A percentile compares a stretch with the other conserved stretches of the same genome.
Conservation (phyloP, 2,888 invertebrate genomes). For the Cheiracanthium punctorium region DNA sequence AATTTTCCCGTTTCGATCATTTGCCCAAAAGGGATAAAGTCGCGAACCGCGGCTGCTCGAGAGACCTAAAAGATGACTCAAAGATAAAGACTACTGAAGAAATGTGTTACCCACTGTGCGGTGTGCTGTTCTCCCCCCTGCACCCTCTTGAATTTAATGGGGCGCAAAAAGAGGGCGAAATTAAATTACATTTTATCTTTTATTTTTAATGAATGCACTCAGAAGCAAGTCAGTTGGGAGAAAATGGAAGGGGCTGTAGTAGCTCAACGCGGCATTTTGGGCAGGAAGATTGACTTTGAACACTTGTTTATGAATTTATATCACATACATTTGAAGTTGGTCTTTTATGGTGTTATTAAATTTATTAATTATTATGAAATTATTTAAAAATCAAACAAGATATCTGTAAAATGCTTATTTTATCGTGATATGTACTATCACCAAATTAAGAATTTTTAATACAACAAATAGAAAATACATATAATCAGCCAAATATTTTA, state of each 20-base stretch:
- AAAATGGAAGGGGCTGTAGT: background rate
- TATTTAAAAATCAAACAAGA: no score
- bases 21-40: background rate
- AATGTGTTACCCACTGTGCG: background rate
- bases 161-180: background rate
- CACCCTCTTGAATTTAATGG: background rate
- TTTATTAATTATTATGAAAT: no score
- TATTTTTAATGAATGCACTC: slow-evolving; percentile 1
- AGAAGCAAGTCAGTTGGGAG: background rate
- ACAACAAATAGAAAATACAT: no score
- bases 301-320: no score
- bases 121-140: background rate
- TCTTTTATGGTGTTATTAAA: no score
- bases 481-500: no score
- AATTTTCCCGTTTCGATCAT: background rate
- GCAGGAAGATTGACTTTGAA: no score
- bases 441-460: no score
- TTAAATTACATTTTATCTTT: slow-evolving; percentile 10
- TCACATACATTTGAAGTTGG: no score
- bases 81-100: background rate
- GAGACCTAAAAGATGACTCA: background rate
- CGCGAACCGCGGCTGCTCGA: background rate
- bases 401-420: no score
- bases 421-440: no score
- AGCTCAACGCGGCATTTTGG: no score